phyloP scores from a whole-genome alignment of 2,888 invertebrate genomes.

The Seira sanloemensis region DNA sequence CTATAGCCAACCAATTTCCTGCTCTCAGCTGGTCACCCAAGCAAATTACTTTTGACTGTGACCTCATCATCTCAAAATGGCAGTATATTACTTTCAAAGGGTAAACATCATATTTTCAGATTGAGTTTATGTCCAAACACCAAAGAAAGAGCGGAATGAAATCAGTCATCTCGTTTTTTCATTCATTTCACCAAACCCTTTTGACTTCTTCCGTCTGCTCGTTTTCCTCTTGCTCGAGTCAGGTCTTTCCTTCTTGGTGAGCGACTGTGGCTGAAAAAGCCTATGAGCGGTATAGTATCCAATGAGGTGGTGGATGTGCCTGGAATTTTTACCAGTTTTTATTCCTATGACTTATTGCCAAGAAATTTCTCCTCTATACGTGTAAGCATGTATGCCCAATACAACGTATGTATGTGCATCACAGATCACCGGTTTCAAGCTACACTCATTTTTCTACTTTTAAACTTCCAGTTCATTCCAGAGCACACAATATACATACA shows the following conservation, averaged over 20 bases:
- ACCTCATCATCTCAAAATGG: not conserved
- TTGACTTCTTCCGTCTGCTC: slow-evolving; percentile 3
- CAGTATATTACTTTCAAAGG: not conserved
- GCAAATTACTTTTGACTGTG: slow-evolving; percentile 1
- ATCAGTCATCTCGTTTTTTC: slow-evolving; percentile 4
- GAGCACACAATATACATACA: not conserved
- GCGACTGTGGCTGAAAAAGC: slow-evolving; percentile 7
- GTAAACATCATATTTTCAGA: not conserved
- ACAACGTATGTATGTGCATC: slow-evolving; percentile 32
- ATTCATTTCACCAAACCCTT: not conserved
- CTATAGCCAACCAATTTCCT: not conserved
- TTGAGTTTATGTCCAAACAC: slow-evolving; percentile 10
- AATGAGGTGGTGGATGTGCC: slow-evolving; percentile 56
- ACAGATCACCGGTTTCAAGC: too few relatives aligned
- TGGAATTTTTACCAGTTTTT: slow-evolving; percentile 55
- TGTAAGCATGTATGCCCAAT: slow-evolving; percentile 3
- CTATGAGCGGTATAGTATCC: slow-evolving; percentile 7
- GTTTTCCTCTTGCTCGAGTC: not conserved
- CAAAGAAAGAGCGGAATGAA: not conserved
- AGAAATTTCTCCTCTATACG: slow-evolving; percentile 1
- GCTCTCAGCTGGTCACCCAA: not conserved
- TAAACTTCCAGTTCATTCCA: not conserved
- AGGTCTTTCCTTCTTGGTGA: not conserved
- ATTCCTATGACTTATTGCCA: slow-evolving; percentile 63
- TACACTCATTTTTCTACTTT: not conserved